phyloP scores from a whole-genome alignment of 2,888 invertebrate genomes.

The Lithophane leautieri region DNA sequence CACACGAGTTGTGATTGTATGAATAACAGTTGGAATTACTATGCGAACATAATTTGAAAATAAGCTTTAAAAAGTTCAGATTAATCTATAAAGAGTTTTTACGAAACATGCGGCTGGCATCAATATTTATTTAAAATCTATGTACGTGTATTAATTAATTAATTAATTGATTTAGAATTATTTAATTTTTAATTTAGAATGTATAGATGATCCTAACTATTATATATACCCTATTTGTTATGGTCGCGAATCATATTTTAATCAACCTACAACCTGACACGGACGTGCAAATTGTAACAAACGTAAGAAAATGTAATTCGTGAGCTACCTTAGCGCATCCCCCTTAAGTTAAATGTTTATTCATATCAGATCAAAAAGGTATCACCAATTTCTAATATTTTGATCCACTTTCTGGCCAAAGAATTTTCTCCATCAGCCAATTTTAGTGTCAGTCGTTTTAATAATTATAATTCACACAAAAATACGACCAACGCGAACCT shows the following conservation, averaged over 20 bases:
- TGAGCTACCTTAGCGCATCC: too few species aligned
- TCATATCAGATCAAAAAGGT: not conserved
- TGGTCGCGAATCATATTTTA: too few species aligned
- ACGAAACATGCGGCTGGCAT: too few species aligned
- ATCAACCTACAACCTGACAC: too few species aligned
- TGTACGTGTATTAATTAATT: too few species aligned
- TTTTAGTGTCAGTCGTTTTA: not conserved
- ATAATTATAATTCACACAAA: conserved; percentile 5
- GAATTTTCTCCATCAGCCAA: not conserved
- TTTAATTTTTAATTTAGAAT: too few species aligned
- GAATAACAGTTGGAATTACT: conserved; percentile 19
- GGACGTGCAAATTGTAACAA: too few species aligned
- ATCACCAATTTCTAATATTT: not conserved
- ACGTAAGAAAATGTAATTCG: too few species aligned
- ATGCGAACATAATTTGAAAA: not conserved
- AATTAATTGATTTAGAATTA: too few species aligned
- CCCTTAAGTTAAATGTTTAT: not conserved
- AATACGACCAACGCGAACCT: not conserved
- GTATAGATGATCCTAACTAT: too few species aligned
- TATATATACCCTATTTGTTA: too few species aligned
- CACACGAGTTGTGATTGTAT: conserved; percentile 10
- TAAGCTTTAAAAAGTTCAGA: not conserved
- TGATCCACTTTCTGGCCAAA: not conserved
- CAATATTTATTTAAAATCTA: too few species aligned
- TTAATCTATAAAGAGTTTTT: not conserved